A percentile compares a stretch with the other conserved stretches of the same genome.
Evolutionary conservation across 92 coral and sea anemone genomes (phyloP).

Genomic region (Actinostola sp.): DNA sequence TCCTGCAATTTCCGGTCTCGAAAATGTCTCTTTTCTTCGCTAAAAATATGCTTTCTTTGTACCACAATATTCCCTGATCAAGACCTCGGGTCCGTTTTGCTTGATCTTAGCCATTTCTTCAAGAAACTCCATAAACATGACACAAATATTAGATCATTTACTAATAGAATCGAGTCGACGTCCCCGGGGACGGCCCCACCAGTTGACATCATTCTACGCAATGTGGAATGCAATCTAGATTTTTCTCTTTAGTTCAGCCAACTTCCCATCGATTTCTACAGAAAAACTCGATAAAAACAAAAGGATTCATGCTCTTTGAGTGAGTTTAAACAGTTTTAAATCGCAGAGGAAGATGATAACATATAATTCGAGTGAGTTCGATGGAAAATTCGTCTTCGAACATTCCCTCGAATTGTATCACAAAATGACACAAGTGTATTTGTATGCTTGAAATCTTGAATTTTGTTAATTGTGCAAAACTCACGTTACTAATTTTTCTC

Average conservation of each 20-base stretch:
- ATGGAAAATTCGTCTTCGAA: background rate
- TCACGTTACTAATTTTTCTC: slow-evolving; percentile 2
- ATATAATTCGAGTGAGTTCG: background rate
- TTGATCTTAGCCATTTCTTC: slow-evolving; percentile 39
- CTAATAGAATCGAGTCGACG: slow-evolving; percentile 29
- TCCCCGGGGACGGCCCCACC: slow-evolving; percentile 28
- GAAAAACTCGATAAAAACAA: background rate
- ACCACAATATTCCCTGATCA: slow-evolving; percentile 9
- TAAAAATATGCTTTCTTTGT: background rate
- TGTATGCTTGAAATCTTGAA: background rate
- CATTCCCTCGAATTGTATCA: no score
- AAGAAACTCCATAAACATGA: slow-evolving; percentile 53
- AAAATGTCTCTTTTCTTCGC: background rate
- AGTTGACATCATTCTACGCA: slow-evolving; percentile 95
- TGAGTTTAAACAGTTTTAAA: background rate
- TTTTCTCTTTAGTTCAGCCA: slow-evolving; percentile 44
- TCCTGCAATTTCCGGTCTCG: slow-evolving; percentile 36
- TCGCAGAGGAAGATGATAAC: background rate
- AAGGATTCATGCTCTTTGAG: background rate
- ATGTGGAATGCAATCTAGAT: slow-evolving; percentile 33
- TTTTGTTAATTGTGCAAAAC: background rate
- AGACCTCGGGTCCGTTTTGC: slow-evolving; percentile 13
- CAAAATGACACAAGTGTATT: no score
- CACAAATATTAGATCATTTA: slow-evolving; percentile 59
- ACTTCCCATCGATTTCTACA: slow-evolving; percentile 15